These are phyloP conservation scores for Zoanthus sociatus DNA, from an alignment of 92 coral and sea anemone species.

Conservation along the genomic window DNA sequence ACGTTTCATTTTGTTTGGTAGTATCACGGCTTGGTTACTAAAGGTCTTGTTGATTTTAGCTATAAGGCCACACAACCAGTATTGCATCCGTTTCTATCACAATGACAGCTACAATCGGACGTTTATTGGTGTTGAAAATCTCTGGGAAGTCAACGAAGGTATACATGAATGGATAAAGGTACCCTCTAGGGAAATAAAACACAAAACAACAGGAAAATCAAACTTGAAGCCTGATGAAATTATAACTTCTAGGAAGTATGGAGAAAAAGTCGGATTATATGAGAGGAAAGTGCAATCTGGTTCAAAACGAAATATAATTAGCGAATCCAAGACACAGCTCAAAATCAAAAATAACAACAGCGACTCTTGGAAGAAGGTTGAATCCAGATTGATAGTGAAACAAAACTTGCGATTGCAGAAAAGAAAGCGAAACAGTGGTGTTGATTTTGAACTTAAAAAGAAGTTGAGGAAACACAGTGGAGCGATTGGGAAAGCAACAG, in stretches of 20 bases:
- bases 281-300: background rate
- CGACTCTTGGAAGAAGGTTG: background rate
- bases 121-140: constrained; percentile 1
- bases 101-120: constrained; percentile 14
- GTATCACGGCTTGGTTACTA: constrained; percentile 47
- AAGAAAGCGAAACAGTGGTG: background rate
- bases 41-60: constrained; percentile 51
- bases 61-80: constrained; percentile 45
- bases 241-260: background rate
- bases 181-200: background rate
- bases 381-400: background rate
- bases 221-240: background rate
- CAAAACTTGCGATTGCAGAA: background rate
- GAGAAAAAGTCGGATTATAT: background rate
- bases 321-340: background rate
- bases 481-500: background rate
- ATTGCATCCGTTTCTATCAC: constrained; percentile 41
- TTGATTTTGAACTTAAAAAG: no score
- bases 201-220: background rate
- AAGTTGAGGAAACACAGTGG: background rate
- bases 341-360: background rate
- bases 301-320: background rate
- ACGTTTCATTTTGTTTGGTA: constrained; percentile 43
- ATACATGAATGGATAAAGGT: background rate
- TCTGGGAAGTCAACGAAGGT: background rate